Base-by-base conservation (phyloP, 2,113 vertebrate species). In the Anseranas semipalmata region DNA sequence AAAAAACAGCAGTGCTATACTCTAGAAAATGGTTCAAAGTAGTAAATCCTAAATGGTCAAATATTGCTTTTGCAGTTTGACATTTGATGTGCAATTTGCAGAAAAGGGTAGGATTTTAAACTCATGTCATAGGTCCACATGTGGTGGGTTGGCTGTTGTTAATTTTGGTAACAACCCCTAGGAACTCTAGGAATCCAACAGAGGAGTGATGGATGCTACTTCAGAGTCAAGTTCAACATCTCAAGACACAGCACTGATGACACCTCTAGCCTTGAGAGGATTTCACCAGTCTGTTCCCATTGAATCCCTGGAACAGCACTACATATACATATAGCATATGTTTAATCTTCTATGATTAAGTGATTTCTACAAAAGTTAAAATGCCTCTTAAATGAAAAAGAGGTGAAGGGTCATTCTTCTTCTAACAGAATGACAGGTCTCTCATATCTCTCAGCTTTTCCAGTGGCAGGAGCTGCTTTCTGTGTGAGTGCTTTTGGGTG, bases 321-420 rank as follows among this genome's bases (percentile, higher is more conserved):
- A 91, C 52, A 73, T 33, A 65, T 63, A 80, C 41, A 43, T 81
- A 81, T n/a, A 45, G 32, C 15, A 20, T 68, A 66, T 50, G 58
- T 93, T 91, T 92, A 58, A 90, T 56, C 20, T 85, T 35, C 39
- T 62, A 13, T 65, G 66, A 87, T 68, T 77, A 80, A 85, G 19
- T 89, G 77, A 62, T 55, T 79, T 63, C 67, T 77, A 80, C 81
- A 93, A 96, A 85, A 82, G 46, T 28, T 77, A 52, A 89, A 71
- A 87, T 9, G 17, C 15, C 28, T n/a, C 41, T 70, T 71, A 85
- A 87, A 87, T 65, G 60, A 94, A 84, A n/a, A 85, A 67, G 10
- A 10, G 17, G 12, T n/a, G 46, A 76, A 71, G 10, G n/a, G 59
- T 86, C 28, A 55, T 80, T 66, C 43, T 73, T 60, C 20, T 76